Evolutionary conservation across 2,113 vertebrate genomes (phyloP), one percentile per base, ranked within the genome.

Genomic region (Hiodon tergisus): DNA sequence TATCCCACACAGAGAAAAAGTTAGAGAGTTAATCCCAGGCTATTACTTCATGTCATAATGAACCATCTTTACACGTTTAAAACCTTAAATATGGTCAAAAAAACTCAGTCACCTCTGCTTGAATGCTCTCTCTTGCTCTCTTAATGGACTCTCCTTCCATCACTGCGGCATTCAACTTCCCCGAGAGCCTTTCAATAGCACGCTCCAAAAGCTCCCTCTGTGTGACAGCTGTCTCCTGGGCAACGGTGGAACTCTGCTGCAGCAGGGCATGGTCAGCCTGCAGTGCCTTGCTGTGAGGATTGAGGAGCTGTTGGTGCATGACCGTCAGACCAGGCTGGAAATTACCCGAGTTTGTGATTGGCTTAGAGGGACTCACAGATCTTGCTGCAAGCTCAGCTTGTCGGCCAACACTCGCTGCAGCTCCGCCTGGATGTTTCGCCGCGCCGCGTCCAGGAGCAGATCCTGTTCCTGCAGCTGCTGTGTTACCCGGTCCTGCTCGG

Each of bases 391-490:
- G 17, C 77, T 72, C 8, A 76, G 78, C 77, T 85, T 88, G 17
- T 91, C 86, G 14, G 76, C 82, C 55, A 89, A 84, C 13, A 83
- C 74, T 3, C 51, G 73, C 76, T 89, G 86, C 62, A 93, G 80
- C 78, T 93, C 86, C 51, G 3, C 55, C 0, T 80, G 79, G 75
- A 90, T 63, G 70, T 69, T 88, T 72, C 83, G 76, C 51, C 77
- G 85, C 58, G 89, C 86, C 31, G 82, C 83, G 57, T 88, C 88
- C 77, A 89, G 77, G 71, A 90, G 67, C 1, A 79, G 78, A 62
- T 89, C 87, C 68, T 88, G 81, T 51, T 93, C 87, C 69, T 90
- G 87, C 55, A 92, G 81, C 31, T 87, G 90, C 71, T 70, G 62
- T 0, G 81, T 76, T 58, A 86, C 80, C 74, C 79, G 83, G 67